Evolutionary conservation across 2,888 invertebrate species (phyloP).

Genomic region (Mystacides longicornis): DNA sequence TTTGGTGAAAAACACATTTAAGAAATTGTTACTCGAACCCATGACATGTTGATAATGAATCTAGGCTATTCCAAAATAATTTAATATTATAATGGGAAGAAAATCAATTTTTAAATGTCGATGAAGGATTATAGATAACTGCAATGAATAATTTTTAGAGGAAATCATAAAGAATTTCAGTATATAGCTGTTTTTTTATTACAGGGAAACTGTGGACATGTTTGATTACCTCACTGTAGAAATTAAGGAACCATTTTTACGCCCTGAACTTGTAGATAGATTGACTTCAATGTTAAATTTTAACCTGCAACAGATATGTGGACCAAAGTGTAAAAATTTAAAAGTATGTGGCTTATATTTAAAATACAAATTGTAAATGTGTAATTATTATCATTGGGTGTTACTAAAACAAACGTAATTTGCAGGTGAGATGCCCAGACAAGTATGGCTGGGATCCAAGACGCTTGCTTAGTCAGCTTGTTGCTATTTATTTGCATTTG

Average conservation of each 20-base stretch:
- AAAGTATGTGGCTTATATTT: slow-evolving; percentile 45
- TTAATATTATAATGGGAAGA: too few species aligned
- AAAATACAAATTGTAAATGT: not conserved
- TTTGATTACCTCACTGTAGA: slow-evolving; percentile 93
- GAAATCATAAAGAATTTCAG: too few species aligned
- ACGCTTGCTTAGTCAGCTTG: slow-evolving; percentile 81
- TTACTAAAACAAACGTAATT: not conserved
- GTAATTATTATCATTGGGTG: too few species aligned
- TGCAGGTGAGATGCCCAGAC: slow-evolving; percentile 75
- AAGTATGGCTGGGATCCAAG: slow-evolving; percentile 98
- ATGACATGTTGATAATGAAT: too few species aligned
- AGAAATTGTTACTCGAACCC: too few species aligned
- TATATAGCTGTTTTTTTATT: slow-evolving; percentile 16
- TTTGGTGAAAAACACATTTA: too few species aligned
- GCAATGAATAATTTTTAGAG: too few species aligned
- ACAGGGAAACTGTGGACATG: slow-evolving; percentile 94
- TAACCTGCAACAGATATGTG: slow-evolving; percentile 93
- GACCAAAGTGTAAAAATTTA: slow-evolving; percentile 89
- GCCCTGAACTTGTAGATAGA: slow-evolving; percentile 86
- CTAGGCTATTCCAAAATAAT: too few species aligned
- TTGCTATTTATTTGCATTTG: slow-evolving; percentile 94
- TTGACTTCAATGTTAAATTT: slow-evolving; percentile 98
- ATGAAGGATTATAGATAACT: too few species aligned
- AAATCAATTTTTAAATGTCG: too few species aligned
- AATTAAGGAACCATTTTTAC: slow-evolving; percentile 90